phyloP scores from a whole-genome alignment of 1,140 invertebrate genomes.

The Drosophila lacteicornis region DNA sequence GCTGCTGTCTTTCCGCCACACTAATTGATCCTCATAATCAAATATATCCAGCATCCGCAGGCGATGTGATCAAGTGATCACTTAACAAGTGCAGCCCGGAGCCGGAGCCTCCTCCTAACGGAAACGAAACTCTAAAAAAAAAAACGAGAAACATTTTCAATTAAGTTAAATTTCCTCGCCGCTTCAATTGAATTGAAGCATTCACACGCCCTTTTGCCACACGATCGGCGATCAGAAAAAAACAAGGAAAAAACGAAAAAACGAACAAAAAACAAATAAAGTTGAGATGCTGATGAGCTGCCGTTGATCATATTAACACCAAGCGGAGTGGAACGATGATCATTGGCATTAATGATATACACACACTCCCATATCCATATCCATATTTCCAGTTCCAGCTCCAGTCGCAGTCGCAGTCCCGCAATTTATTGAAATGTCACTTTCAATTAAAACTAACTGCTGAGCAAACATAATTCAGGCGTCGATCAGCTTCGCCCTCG shows the following conservation, averaged over 20 bases:
- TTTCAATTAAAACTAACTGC: conserved; percentile 81
- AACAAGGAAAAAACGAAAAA: conserved; percentile 11
- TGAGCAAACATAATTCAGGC: conserved; percentile 78
- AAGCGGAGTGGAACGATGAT: conserved; percentile 48
- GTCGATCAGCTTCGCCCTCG: conserved; percentile 53
- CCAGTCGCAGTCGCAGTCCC: conserved; percentile 14
- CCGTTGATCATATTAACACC: conserved; percentile 80
- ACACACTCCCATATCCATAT: conserved; percentile 14
- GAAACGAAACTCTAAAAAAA: conserved; percentile 63
- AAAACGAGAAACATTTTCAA: conserved; percentile 61
- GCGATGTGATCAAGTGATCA: conserved; percentile 31
- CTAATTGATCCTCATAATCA: conserved; percentile 47
- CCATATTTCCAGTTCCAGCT: conserved; percentile 3
- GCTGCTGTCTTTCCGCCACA: conserved; percentile 5
- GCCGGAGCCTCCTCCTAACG: conserved; percentile 20
- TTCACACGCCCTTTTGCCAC: conserved; percentile 81
- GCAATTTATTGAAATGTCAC: conserved; percentile 83
- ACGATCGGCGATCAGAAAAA: conserved; percentile 57
- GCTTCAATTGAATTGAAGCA: conserved; percentile 55
- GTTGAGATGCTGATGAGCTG: conserved; percentile 78
- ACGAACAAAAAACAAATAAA: conserved; percentile 28
- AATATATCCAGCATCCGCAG: conserved; percentile 41
- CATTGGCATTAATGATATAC: conserved; percentile 63
- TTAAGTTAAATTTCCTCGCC: conserved; percentile 66
- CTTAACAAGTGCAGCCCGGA: conserved; percentile 20